phyloP scores from a whole-genome alignment of 2,113 vertebrate species.

The Myotis brandtii region DNA sequence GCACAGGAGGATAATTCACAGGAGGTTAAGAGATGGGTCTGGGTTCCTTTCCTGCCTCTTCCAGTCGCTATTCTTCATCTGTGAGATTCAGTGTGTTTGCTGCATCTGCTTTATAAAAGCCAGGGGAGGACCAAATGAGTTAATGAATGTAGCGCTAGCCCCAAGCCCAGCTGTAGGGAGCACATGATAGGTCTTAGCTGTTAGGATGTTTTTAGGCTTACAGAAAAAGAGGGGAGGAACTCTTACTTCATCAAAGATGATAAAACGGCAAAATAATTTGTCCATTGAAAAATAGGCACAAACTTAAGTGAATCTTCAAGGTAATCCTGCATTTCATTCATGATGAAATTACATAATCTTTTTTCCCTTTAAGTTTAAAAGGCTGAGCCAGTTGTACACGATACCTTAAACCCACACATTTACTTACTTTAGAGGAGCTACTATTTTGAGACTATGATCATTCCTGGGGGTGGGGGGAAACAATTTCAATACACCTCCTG shows the following conservation, averaged over 20 bases:
- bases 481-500: conserved; percentile 23
- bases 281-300: conserved; percentile 11
- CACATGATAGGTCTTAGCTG: not conserved
- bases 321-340: conserved; percentile 50
- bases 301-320: conserved; percentile 12
- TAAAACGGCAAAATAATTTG: not conserved
- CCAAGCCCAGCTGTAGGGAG: not conserved
- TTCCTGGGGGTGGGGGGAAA: not conserved
- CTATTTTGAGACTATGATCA: conserved; percentile 31
- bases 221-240: not conserved
- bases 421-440: conserved; percentile 48
- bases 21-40: not conserved
- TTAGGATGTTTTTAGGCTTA: not conserved
- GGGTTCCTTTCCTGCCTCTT: not conserved
- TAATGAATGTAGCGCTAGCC: not conserved
- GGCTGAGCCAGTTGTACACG: conserved; percentile 41
- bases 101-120: not conserved
- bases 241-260: not conserved
- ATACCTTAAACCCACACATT: conserved; percentile 46
- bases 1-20: not conserved
- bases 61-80: not conserved
- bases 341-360: conserved; percentile 16
- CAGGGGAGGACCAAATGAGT: not conserved
- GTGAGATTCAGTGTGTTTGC: not conserved
- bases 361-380: conserved; percentile 30